These are phyloP conservation scores for Etia nguti DNA, from an alignment of 2,113 vertebrate genomes.

Conservation along the genomic window DNA sequence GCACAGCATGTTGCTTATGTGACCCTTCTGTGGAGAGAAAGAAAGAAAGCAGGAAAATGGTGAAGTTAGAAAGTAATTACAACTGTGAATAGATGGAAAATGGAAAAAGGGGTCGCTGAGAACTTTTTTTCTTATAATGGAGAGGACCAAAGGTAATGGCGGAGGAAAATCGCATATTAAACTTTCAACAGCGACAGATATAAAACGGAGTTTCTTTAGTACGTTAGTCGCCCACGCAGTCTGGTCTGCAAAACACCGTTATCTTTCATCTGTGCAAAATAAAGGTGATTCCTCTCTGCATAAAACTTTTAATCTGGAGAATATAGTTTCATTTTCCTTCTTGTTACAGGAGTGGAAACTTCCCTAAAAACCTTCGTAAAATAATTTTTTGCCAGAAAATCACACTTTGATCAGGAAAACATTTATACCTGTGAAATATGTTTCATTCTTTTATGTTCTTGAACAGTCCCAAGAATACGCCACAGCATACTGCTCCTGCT, in stretches of 20 bases:
- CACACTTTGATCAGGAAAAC: not conserved
- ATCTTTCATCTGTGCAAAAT: not conserved
- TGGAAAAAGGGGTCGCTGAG: not conserved
- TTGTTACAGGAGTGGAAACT: not conserved
- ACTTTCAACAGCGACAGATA: not conserved
- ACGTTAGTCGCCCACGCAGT: not conserved
- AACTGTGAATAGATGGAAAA: not conserved
- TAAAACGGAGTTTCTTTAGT: not conserved
- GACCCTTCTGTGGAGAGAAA: slow-evolving; percentile 58
- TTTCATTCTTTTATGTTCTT: not conserved
- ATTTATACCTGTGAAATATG: not conserved
- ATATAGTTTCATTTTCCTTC: not conserved
- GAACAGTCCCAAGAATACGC: not conserved
- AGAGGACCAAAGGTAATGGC: not conserved
- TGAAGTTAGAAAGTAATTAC: not conserved
- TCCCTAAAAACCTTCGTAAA: not conserved
- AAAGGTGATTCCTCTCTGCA: not conserved
- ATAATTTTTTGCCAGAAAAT: not conserved
- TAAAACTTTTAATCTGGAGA: not conserved
- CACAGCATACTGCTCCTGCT: not conserved
- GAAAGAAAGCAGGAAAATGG: not conserved
- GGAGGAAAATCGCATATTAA: not conserved
- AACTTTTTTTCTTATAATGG: not conserved
- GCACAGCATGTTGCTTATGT: slow-evolving; percentile 46
- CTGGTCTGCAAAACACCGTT: not conserved